Evolutionary conservation across 2,113 vertebrate species (phyloP), one percentile per base, ranked within the genome.

Genomic region (Phaethornis superciliosus): DNA sequence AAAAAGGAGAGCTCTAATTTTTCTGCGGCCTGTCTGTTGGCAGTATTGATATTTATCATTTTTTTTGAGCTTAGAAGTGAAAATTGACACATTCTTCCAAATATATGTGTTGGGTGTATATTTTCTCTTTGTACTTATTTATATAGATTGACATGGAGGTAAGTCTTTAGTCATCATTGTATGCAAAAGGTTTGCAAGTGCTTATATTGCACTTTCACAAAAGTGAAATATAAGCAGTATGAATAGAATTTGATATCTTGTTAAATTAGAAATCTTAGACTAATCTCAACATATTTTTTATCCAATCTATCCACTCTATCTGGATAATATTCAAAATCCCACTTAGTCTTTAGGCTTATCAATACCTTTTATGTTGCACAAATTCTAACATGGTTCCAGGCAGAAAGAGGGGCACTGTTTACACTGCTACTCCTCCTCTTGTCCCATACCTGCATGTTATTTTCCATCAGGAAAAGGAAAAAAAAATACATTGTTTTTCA

Each of bases 21-120:
- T 30, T 93, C 83, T 78, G 71, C 77, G 59, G 46, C 55, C 12
- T 2, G 51, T 77, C 71, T 56, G 42, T 59, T 74, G 47, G 12
- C 72, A 81, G 8, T 86, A 88, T 94, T 83, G 70, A 46, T 28
- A 44, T 71, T 71, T 85, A 59, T 82, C 21, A 42, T 95, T 90
- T 96, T 82, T 80, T 77, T 51, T 67, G 46, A 85, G 51, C 55
- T 93, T 37, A 74, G 40, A 80, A 88, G 55, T 69, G 63, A 74
- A 42, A 77, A 81, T 85, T 1, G 59, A 89, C 47, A 51, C 15
- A 47, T 89, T 87, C 28, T 52, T 72, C 40, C 35, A 89, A 52
- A 75, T 89, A 51, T 23, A 69, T 13, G 16, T 71, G 33, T n/a
- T 81, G 35, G 55, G 15, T 81, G 20, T 60, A 35, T 89, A 28